Percentiles rank a stretch among this genome's conserved stretches.
Conservation (phyloP, 2,797 vertebrate species). For the Myotis planiceps region DNA sequence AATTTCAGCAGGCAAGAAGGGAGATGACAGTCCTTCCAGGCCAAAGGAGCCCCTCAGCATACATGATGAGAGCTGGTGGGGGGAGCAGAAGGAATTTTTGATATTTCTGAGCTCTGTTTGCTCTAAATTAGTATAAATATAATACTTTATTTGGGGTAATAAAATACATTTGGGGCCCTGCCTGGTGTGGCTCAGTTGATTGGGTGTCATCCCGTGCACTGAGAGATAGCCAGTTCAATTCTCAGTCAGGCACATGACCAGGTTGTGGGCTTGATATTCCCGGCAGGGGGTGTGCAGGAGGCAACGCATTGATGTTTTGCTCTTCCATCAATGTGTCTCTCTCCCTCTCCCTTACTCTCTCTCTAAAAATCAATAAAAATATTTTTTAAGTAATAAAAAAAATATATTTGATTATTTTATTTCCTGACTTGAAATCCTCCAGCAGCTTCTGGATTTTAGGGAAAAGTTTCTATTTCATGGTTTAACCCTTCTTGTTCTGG, state of each 20-base stretch:
- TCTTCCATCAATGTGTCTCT: no score
- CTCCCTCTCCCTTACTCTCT: no score
- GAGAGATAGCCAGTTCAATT: no score
- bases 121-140: background rate
- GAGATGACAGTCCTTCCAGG: background rate
- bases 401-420: background rate
- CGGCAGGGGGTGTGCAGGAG: no score
- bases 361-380: no score
- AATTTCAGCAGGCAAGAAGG: background rate
- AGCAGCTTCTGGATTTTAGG: background rate
- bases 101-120: background rate
- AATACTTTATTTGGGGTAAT: background rate
- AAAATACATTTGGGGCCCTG: no score
- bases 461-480: background rate
- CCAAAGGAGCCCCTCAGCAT: background rate
- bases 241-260: no score
- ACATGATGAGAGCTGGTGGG: rapidly evolving
- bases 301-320: no score
- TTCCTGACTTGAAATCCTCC: background rate
- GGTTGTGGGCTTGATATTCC: no score
- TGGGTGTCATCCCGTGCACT: no score
- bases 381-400: no score
- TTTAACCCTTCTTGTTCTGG: background rate
- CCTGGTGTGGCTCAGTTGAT: no score
- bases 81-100: background rate